A percentile compares a stretch with the other conserved stretches of the same genome.
Evolutionary conservation across 64 coral and sea anemone species (phyloP).

Genomic region (Hydrozoanthus tunicans): DNA sequence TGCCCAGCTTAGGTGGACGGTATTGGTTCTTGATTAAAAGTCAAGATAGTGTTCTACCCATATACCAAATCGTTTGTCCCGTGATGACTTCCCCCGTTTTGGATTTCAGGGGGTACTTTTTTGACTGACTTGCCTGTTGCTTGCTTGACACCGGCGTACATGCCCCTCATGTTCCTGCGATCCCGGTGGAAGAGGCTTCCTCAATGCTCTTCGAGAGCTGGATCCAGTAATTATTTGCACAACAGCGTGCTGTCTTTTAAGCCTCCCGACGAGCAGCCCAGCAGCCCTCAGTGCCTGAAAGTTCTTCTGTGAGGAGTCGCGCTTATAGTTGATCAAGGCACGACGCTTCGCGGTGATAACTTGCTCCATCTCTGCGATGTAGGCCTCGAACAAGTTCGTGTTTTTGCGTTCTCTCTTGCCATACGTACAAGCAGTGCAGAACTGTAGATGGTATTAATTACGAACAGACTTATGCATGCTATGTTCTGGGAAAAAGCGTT

Average conservation of each 20-base stretch:
- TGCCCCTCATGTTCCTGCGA: not conserved
- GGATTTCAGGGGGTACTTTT: not conserved
- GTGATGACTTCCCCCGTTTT: conserved; percentile 5
- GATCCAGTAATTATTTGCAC: not conserved
- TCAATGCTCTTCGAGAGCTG: not conserved
- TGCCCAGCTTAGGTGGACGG: no score
- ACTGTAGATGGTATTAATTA: not conserved
- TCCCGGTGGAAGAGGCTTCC: not conserved
- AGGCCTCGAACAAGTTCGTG: not conserved
- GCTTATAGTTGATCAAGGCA: not conserved
- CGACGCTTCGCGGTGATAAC: not conserved
- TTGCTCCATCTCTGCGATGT: not conserved
- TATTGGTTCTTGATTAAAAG: not conserved
- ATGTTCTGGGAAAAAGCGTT: not conserved
- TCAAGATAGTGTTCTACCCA: not conserved
- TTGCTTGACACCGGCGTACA: not conserved
- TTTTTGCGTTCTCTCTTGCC: not conserved
- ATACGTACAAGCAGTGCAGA: not conserved
- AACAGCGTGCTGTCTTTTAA: not conserved
- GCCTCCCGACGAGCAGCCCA: not conserved
- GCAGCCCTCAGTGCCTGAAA: no score
- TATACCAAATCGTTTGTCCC: not conserved
- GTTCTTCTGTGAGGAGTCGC: no score
- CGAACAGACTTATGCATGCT: not conserved
- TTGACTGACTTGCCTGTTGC: not conserved